Evolutionary conservation across 2,113 vertebrate species (phyloP), one percentile per base, ranked within the genome.

Genomic region (Peromyscus maniculatus): DNA sequence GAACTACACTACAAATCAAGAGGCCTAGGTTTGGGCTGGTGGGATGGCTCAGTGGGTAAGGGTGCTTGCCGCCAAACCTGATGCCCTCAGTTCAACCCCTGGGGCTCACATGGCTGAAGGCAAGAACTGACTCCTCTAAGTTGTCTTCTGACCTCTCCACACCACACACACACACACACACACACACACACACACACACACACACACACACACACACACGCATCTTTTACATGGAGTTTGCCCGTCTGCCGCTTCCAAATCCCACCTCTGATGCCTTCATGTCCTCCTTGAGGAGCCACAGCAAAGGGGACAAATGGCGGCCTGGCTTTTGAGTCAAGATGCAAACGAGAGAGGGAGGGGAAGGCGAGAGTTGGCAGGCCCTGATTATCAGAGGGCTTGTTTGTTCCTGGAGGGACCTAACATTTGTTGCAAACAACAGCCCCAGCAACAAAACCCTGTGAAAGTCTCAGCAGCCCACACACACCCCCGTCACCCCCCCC

Each of bases 251-350:
- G 96, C 98, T 95, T 97, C 97, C 98, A 98, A 98, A 98, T 98
- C 98, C 62, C 62, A 55, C 79, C 87, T 89, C 87, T 33, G 13
- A 39, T 22, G 13, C 77, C 77, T 62, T 64, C 16, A 1, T 43
- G 72, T 94, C 97, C 97, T 98, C 96, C 91, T 96, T 83, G 93
- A 97, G 97, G 98, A 98, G 98, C 97, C 89, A 95, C 97, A 97
- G 97, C 98, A 93, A 97, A 97, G 97, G 97, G 98, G 97, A 98
- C 98, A 98, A 98, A 98, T 97, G 98, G 98, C 97, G 87, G 93
- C 94, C 96, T 97, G 97, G 97, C 97, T 98, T 97, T 97, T 97
- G 82, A 97, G 91, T 97, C 95, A 57, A 97, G 98, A 98, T 97
- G 98, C 95, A 97, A 98, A 98, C 96, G 97, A 96, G 87, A 93